Conservation (phyloP, 2,113 vertebrate genomes). For the Quiscalus mexicanus region DNA sequence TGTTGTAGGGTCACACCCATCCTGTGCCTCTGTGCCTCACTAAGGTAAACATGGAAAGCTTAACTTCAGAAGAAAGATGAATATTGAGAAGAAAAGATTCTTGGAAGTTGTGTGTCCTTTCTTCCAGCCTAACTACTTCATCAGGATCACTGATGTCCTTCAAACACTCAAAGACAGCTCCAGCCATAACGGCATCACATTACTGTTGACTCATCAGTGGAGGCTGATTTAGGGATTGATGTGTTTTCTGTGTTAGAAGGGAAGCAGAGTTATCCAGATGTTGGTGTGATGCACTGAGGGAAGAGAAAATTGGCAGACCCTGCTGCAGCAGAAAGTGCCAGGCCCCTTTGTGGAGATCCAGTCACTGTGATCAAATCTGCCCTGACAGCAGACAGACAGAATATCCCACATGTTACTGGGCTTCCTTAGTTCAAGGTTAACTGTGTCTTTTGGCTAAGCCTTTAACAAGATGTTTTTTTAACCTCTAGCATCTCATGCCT, state of each 20-base stretch:
- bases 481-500: background rate
- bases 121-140: background rate
- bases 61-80: background rate
- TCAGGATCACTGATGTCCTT: background rate
- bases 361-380: background rate
- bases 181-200: background rate
- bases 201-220: background rate
- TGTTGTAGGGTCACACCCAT: background rate
- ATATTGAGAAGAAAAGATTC: background rate
- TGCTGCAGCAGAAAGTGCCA: background rate
- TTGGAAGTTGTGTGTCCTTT: background rate
- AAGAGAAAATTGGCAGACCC: background rate
- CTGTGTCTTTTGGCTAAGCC: background rate
- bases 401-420: background rate
- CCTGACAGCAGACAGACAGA: constrained; percentile 2
- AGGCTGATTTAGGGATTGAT: background rate
- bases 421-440: constrained; percentile 3
- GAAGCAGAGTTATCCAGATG: background rate
- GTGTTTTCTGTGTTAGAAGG: background rate
- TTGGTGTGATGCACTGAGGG: background rate
- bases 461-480: background rate
- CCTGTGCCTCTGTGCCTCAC: background rate
- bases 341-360: background rate
- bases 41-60: background rate
- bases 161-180: background rate